Base-by-base conservation (phyloP, 2,797 vertebrate species). In the Arnoldichthys spilopterus region DNA sequence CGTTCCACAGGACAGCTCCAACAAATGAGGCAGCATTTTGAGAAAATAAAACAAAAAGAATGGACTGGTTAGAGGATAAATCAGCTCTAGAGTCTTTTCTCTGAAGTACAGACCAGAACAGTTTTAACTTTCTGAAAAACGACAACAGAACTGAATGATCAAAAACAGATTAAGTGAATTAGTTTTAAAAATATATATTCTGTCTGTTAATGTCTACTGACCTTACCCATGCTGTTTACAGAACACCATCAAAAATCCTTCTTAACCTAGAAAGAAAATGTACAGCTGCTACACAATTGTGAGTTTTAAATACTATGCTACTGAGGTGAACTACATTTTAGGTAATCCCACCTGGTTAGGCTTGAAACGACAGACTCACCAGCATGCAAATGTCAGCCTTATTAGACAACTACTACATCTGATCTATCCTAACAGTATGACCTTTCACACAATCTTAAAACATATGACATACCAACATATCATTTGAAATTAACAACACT, bases 31-130 rank as follows among this genome's bases (percentile, higher is more conserved):
- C 24, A 15, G 24, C 49, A 32, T 32, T 6, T 34, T 22, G n/a
- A 30, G 45, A 18, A 16, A 72, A 51, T 58, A 6, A 68, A 69
- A 62, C 24, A 56, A 75, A 70, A 63, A 6, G 22, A 80, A 56
- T 56, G 58, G 24, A 54, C 68, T 56, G 54, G 56, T 51, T 70
- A 53, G 5, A 28, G 1, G 28, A 37, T 63, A 58, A 43, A 80
- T 70, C 43, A 63, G 71, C 34, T 37, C 16, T 26, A 56, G 26
- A 64, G 53, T 62, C 26, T 26, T 47, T 47, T 30, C 18, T 67
- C 63, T 74, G 67, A 79, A 59, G 71, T 43, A n/a, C 22, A 58
- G 40, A 79, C 43, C 7, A 68, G 16, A 1, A 3, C 16, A 16
- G 22, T 30, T 32, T 64, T 30, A 49, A 37, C 28, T 67, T 22